Base-by-base conservation (phyloP, 2,113 vertebrate genomes). In the Pseudorasbora parva region DNA sequence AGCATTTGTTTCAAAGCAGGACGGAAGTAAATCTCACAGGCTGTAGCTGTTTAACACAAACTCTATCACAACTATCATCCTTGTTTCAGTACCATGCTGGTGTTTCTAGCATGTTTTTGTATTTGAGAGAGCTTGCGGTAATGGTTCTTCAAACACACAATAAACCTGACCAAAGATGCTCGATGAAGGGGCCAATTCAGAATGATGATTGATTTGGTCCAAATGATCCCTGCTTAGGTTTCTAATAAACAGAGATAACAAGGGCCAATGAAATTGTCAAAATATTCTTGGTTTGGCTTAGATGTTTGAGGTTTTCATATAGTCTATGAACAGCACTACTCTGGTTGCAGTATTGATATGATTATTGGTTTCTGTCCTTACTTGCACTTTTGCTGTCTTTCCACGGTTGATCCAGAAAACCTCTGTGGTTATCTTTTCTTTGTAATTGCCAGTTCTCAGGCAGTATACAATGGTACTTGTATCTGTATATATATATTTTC, bases 11-110 rank as follows among this genome's bases (percentile, higher is more conserved):
- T 69, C 17, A 37, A 21, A 41, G 33, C 30, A 41, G 66, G 30
- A 69, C n/a, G 30, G 33, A 41, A 69, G 66, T 69, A 15, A 1
- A 37, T 73, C 41, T 49, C 11, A 73, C 71, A 15, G 2, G 68
- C 25, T 15, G 12, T 64, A 89, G 87, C n/a, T 62, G 79, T 87
- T 89, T 86, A 78, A 72, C 9, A 77, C 12, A 64, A 64, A 62
- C 60, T 6, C 59, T 27, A 15, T 62, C 12, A 21, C 8, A 21
- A 2, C 66, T 76, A 71, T 27, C 12, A 81, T 69, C 78, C 89
- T 87, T 86, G 82, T 78, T 78, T 7, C 12, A 43, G 54, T 45
- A 59, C 21, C 59, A 12, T 47, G 23, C 57, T 62, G 37, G 57
- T 33, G 25, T 80, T 51, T 80, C 43, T 25, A 43, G 57, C n/a